Base-by-base conservation (phyloP, 2,888 invertebrate species). In the Pogonocherus hispidulus region DNA sequence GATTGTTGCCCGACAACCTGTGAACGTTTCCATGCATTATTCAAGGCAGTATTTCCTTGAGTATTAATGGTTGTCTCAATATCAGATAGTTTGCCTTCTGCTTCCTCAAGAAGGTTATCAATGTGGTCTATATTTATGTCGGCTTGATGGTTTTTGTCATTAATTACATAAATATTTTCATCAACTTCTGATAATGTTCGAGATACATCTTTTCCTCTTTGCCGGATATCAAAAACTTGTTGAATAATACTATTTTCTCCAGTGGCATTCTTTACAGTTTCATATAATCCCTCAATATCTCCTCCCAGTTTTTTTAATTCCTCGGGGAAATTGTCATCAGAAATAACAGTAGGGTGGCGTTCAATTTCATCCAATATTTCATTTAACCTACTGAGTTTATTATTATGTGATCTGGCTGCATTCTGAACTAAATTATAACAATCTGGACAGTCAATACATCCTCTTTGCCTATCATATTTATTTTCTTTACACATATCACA, bases 401-500 rank as follows among this genome's bases (percentile, higher is more conserved):
- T 86, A 67, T 94, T 88, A 80, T 97, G 96, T 3, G 88, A 86
- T 80, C 93, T 91, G 11, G 95, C 95, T 0, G 95, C 94, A 54
- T 94, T 93, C 82, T 95, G 94, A 0, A 99, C 97, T 6, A 99
- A 88, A 84, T 95, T 96, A 85, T 99, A 99, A 85, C 99, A 99
- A 8, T 94, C 91, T 0, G 97, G 97, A 83, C 99, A 99, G 80
- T 96, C 92, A 49, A 93, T 88, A 78, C 96, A 96, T 14, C 97
- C 97, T 66, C 93, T 92, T 71, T 96, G 94, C 20, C 97, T 91
- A 83, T 98, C 94, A 81, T 92, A 93, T 83, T 97, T 98, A 84
- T 99, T 99, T 84, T 99, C 99, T 86, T 96, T 95, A 84, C 99
- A 99, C 51, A 96, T 91, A 85, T 99, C 97, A 84, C 99, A 99